Evolutionary conservation across 2,797 vertebrate species (phyloP).

Genomic region (Falco naumanni): DNA sequence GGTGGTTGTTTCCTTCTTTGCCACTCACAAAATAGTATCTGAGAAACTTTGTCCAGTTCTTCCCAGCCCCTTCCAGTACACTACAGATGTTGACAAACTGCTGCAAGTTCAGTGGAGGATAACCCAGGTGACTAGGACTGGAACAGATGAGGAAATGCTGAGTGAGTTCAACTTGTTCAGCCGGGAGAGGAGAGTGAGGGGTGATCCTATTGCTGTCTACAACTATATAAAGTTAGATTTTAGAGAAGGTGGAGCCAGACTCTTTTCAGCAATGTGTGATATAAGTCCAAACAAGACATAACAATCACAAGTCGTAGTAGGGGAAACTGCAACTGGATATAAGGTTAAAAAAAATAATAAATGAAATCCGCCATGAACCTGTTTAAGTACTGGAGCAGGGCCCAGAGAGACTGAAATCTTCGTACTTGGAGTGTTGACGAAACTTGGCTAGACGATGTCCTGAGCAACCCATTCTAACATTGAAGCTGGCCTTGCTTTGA

Average conservation of each 20-base stretch:
- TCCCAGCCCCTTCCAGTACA: not conserved
- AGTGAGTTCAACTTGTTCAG: not conserved
- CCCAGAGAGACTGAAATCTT: not conserved
- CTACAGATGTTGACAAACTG: not conserved
- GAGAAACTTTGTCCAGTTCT: not conserved
- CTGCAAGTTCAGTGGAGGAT: not conserved
- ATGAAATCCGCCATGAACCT: not conserved
- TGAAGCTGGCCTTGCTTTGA: not conserved
- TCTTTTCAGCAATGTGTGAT: not conserved
- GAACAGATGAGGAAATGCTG: not conserved
- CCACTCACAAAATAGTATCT: not conserved
- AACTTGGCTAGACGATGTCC: not conserved
- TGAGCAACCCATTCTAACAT: not conserved
- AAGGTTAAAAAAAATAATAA: not conserved
- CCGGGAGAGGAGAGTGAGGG: not conserved
- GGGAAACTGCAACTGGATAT: not conserved
- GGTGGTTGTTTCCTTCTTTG: not conserved
- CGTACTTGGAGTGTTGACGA: not conserved
- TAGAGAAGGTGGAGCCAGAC: not conserved
- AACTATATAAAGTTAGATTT: not conserved
- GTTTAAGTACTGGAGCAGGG: not conserved
- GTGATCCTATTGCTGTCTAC: not conserved
- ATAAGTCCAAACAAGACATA: not conserved
- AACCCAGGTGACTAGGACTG: not conserved
- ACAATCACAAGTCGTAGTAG: not conserved